Base-by-base conservation (phyloP, 2,888 invertebrate species). In the Andrena marginata region DNA sequence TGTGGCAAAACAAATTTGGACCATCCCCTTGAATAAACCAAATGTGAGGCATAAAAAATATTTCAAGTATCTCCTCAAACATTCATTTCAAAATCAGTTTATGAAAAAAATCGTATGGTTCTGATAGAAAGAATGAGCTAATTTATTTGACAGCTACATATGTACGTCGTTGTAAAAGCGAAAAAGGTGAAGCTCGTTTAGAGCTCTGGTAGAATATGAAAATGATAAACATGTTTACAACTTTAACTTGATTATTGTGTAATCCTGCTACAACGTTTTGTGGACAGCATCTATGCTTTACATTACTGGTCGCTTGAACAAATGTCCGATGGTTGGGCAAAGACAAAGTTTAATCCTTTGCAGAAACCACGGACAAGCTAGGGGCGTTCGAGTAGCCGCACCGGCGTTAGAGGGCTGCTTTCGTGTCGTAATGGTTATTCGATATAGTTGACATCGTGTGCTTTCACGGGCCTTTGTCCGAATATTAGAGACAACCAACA, bases 271-370 rank as follows among this genome's bases (percentile, higher is more conserved):
- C 10, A 2, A 7, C 13, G 13, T 59, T 60, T 31, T 8, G n/a
- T n/a, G 31, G 59, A 23, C 2, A 31, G 4, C 35, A 3, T 6
- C 3, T 35, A 10, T 60, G 77, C 77, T 48, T 35, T 64, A 51
- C 59, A 72, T 77, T 29, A 35, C 29, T 26, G 20, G 49, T 60
- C 26, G 31, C 35, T 31, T 33, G 68, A 73, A 54, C 62, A 60
- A 74, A 8, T 74, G 48, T 68, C 31, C 23, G 13, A 48, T 13
- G 68, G 54, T 48, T 20, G 20, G 26, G 42, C 23, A 13, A 62
- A 62, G 68, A 26, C 62, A 60, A 78, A 84, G 42, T 84, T 76
- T 77, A 84, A 83, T 84, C 73, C 76, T 60, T 75, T 63, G 49
- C 49, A 63, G 76, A 63, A 35, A 31, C 33, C 56, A 35, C 31